A percentile compares a stretch with the other conserved stretches of the same genome.
These are phyloP conservation scores for Pseudobourletiella spinata DNA, from an alignment of 1,140 invertebrate genomes.

Conservation along the genomic window DNA sequence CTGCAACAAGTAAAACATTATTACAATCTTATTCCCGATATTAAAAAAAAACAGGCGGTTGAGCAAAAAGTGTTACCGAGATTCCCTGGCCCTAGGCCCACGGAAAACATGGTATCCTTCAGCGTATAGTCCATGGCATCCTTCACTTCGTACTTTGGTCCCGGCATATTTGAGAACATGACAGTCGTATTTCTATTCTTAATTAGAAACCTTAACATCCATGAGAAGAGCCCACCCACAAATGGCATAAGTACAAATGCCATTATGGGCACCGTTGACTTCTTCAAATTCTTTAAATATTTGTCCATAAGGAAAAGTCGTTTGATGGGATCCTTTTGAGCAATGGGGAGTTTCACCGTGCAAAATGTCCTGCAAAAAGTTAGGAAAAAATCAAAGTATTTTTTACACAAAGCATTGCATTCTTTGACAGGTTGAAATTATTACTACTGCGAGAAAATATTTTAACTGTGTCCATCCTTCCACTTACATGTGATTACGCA, in stretches of 20 bases:
- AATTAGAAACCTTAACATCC: neutral
- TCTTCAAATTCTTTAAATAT: neutral
- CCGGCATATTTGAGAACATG: conserved; percentile 11
- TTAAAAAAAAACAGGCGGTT: neutral
- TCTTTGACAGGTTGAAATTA: too few relatives aligned
- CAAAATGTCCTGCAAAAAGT: conserved; percentile 5
- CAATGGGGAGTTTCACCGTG: conserved; percentile 3
- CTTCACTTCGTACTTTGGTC: conserved; percentile 5
- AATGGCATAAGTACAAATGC: neutral
- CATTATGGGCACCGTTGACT: conserved; percentile 4
- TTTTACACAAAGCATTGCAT: too few relatives aligned
- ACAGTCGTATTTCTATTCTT: conserved; percentile 8
- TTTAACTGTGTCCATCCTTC: too few relatives aligned
- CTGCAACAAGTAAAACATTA: neutral
- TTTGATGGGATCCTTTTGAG: neutral
- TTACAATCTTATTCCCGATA: neutral
- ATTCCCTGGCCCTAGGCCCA: neutral
- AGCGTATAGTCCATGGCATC: conserved; percentile 4
- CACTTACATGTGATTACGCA: conserved; percentile 23
- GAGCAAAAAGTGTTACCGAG: neutral
- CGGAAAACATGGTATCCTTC: conserved; percentile 4
- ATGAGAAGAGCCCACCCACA: neutral
- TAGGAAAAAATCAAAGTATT: too few relatives aligned
- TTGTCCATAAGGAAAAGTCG: conserved; percentile 1
- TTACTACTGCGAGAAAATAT: too few relatives aligned